Evolutionary conservation across 1,140 invertebrate species (phyloP), one percentile per base, ranked within the genome.

Genomic region (Heliconius himera): DNA sequence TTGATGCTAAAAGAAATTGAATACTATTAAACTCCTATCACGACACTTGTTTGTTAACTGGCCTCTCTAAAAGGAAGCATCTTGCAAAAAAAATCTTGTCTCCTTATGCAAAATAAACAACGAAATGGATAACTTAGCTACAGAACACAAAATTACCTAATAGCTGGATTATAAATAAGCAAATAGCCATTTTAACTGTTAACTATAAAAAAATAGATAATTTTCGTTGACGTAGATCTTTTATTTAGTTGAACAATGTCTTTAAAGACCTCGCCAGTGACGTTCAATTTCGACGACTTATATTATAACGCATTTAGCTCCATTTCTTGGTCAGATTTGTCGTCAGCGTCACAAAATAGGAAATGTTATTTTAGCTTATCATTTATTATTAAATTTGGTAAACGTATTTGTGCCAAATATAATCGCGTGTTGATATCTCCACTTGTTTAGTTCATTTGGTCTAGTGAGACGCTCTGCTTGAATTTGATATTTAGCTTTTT

Each of bases 301-400:
- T 26, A 26, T 26, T 4, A 11, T 66, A 66, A 66, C 60, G 26
- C 60, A 66, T 22, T 66, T 66, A 66, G 26, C 60, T 29, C 26
- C 9, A 4, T 66, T 66, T 29, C 60, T 29, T 66, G 26, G 26
- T 66, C 26, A 66, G 26, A n/a, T 22, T 29, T 5, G 60, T 66
- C 60, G 60, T 66, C 60, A 29, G 11, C 60, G 3, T 29, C 60
- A 66, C 60, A 29, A 66, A 26, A 66, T 66, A 66, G 26, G 26
- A 60, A 73, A 73, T 78, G 51, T 41, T 78, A 46, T 46, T 60
- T 66, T 70, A 33, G 38, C 60, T 79, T 79, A 79, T 79, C 78
- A 49, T n/a, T 70, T 60, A 60, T 49, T 70, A 79, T 79, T 77
- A 76, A 29, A 74, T 77, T 77, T 46, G 78, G 60, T 66, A 38